Evolutionary conservation across 2,113 vertebrate species (phyloP).

Genomic region (Amia ocellicauda): DNA sequence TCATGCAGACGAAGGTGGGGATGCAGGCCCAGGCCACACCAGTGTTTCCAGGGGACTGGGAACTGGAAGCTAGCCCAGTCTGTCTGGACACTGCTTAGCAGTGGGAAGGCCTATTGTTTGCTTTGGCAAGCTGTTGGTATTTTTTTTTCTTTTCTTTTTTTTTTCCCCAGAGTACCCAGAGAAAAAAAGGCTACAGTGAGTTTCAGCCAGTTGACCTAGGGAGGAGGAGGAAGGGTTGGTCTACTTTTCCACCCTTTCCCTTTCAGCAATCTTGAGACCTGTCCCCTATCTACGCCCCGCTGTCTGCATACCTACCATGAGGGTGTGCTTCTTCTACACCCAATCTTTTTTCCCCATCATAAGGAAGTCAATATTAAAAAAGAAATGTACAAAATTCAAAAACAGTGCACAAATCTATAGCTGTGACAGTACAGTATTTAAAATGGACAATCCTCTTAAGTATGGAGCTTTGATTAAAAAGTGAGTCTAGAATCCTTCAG

Average conservation of each 20-base stretch:
- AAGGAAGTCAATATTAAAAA: no score
- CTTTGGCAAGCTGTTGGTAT: slow-evolving; percentile 67
- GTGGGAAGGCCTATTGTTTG: slow-evolving; percentile 70
- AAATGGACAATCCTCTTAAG: no score
- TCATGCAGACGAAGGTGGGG: background rate
- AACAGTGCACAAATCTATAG: no score
- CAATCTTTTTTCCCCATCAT: no score
- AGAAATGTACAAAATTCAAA: no score
- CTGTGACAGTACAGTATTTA: no score
- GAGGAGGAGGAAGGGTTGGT: slow-evolving; percentile 65
- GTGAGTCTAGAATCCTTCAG: no score
- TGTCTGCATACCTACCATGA: slow-evolving; percentile 1
- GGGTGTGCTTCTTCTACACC: slow-evolving; percentile 21
- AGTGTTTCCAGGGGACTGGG: slow-evolving; percentile 54
- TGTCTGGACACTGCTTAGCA: slow-evolving; percentile 68
- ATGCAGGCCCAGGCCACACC: slow-evolving; percentile 42
- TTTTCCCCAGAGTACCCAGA: slow-evolving; percentile 68
- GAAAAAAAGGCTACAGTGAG: slow-evolving; percentile 54
- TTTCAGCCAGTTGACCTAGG: slow-evolving; percentile 60
- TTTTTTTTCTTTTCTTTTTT: slow-evolving; percentile 60
- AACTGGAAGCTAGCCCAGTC: slow-evolving; percentile 71
- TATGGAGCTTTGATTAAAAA: no score
- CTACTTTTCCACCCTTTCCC: slow-evolving; percentile 47
- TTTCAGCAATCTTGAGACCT: slow-evolving; percentile 43
- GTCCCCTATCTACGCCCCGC: slow-evolving; percentile 24